Conservation (phyloP, 2,113 vertebrate species). For the Lycocorax pyrrhopterus region DNA sequence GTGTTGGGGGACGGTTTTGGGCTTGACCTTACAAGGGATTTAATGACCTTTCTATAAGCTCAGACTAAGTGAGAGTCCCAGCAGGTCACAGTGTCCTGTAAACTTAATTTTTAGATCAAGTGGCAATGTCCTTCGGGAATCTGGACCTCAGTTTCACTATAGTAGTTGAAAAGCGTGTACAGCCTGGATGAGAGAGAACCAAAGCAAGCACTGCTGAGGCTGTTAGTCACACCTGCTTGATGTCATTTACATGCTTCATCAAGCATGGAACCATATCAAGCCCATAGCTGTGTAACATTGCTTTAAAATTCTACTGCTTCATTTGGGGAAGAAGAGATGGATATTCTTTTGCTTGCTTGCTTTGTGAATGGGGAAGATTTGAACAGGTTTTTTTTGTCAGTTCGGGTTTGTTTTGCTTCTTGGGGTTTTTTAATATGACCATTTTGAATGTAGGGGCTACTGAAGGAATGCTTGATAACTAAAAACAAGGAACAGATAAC, state of each 20-base stretch:
- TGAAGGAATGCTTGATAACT: background rate
- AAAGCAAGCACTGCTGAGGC: background rate
- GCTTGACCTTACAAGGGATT: background rate
- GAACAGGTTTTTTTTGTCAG: background rate
- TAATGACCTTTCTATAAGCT: background rate
- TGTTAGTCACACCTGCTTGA: constrained; percentile 3
- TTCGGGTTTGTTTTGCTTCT: background rate
- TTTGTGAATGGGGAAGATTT: background rate
- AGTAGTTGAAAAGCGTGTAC: background rate
- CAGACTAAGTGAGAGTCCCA: background rate
- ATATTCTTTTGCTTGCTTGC: background rate
- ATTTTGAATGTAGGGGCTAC: background rate
- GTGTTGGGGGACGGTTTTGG: accelerated
- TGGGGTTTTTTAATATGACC: background rate
- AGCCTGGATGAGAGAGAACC: background rate
- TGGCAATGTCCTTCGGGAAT: background rate
- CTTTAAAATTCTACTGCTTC: background rate
- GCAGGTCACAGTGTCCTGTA: background rate
- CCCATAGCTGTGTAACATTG: background rate
- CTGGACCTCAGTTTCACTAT: background rate
- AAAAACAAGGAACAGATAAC: background rate
- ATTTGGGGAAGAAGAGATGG: background rate
- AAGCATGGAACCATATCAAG: background rate
- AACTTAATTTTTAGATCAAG: background rate
- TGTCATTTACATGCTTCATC: constrained; percentile 9